These are phyloP conservation scores for Ginglymostoma cirratum DNA, from an alignment of 2,113 vertebrate species.

Conservation along the genomic window DNA sequence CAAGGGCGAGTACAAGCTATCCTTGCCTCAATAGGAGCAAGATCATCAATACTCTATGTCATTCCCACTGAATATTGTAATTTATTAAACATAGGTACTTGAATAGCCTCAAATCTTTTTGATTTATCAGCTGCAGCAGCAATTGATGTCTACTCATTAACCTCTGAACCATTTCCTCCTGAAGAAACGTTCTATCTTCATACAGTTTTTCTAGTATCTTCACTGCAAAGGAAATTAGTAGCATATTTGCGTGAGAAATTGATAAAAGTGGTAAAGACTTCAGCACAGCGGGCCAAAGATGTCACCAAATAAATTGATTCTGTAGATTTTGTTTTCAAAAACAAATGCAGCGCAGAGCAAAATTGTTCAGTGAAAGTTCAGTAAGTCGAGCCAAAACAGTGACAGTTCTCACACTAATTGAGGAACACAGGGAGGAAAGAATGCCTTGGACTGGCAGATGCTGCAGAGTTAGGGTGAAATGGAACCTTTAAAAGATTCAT, in stretches of 20 bases:
- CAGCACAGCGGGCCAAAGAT: neutral
- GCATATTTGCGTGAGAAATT: neutral
- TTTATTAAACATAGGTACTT: no score
- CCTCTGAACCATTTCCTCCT: no score
- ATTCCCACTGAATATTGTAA: no score
- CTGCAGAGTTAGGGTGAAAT: neutral
- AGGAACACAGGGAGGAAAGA: neutral
- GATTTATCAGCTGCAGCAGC: no score
- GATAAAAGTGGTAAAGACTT: neutral
- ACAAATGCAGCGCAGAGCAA: neutral
- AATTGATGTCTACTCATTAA: no score
- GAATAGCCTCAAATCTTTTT: no score
- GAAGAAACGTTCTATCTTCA: no score
- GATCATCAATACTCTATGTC: no score
- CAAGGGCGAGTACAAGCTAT: no score
- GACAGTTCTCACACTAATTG: neutral
- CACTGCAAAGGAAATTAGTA: neutral
- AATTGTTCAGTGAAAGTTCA: neutral
- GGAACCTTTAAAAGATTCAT: neutral
- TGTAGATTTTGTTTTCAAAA: no score
- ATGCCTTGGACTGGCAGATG: neutral
- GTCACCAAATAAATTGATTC: neutral
- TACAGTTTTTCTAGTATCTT: no score
- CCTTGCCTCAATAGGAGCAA: no score
- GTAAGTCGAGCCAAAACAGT: neutral